A percentile compares a stretch with the other conserved stretches of the same genome.
Conservation (phyloP, 2,888 invertebrate species). For the Dendrolimus pini region DNA sequence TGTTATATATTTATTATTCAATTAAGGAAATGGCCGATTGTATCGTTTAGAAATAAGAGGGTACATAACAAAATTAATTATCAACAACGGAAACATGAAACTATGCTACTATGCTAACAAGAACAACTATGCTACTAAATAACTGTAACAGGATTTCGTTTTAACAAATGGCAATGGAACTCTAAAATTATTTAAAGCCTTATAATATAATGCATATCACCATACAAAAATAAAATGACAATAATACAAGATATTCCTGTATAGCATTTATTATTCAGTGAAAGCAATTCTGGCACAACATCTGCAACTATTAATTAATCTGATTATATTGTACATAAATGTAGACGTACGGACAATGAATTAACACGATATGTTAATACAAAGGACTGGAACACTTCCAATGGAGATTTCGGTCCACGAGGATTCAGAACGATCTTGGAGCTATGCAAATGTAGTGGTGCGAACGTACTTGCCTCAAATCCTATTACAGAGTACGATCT, state of each 20-base stretch:
- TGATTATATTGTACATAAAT: constrained; percentile 2
- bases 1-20: too few relatives aligned
- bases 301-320: constrained; percentile 5
- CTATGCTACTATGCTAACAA: too few relatives aligned
- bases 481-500: constrained; percentile 23
- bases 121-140: too few relatives aligned
- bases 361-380: constrained; percentile 36
- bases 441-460: constrained; percentile 42
- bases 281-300: not conserved
- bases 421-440: constrained; percentile 37
- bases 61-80: too few relatives aligned
- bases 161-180: too few relatives aligned
- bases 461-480: constrained; percentile 27
- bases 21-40: too few relatives aligned
- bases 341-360: constrained; percentile 13
- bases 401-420: constrained; percentile 27
- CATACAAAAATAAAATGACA: too few relatives aligned
- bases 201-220: too few relatives aligned
- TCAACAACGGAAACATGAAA: too few relatives aligned
- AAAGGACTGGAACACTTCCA: constrained; percentile 34
- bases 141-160: too few relatives aligned
- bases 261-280: not conserved
- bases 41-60: too few relatives aligned
- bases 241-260: not conserved
- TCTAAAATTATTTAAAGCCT: too few relatives aligned